Percentiles rank a stretch among this genome's conserved stretches.
phyloP scores from a whole-genome alignment of 2,888 invertebrate genomes.

The Palloptera scutellata region DNA sequence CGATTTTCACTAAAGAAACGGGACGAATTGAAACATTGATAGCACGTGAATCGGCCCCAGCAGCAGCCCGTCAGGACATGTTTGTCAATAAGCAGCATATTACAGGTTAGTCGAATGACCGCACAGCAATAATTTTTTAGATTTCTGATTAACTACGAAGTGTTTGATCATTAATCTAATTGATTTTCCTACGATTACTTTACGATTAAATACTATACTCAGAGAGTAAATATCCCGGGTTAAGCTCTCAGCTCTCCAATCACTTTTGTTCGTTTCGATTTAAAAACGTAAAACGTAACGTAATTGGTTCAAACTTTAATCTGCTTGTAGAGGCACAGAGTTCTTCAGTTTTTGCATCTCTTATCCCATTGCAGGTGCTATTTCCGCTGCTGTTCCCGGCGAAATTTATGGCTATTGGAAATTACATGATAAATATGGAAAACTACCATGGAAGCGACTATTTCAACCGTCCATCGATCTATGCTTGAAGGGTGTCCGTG shows the following conservation, averaged over 20 bases:
- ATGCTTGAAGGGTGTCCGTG: conserved; percentile 74
- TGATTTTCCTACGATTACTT: too few species aligned
- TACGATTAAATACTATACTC: too few species aligned
- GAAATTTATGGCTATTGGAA: conserved; percentile 85
- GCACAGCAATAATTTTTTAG: background rate
- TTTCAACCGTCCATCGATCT: conserved; percentile 82
- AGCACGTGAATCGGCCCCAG: conserved; percentile 82
- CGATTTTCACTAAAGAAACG: conserved; percentile 75
- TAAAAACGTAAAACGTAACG: too few species aligned
- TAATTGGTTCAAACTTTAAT: background rate
- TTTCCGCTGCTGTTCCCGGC: conserved; percentile 85
- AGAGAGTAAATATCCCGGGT: too few species aligned
- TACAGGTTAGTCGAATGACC: conserved; percentile 36
- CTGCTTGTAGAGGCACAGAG: too few species aligned
- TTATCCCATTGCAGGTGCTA: conserved; percentile 41
- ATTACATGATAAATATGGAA: conserved; percentile 77
- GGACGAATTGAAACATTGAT: conserved; percentile 72
- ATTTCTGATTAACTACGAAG: background rate
- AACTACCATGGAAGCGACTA: conserved; percentile 79
- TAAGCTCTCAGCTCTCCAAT: too few species aligned
- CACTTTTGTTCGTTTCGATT: too few species aligned
- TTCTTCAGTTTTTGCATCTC: background rate
- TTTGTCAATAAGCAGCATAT: conserved; percentile 65
- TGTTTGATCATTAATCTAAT: too few species aligned
- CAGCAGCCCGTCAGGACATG: conserved; percentile 73